A percentile compares a stretch with the other conserved stretches of the same genome.
phyloP scores from a whole-genome alignment of 2,888 invertebrate genomes.

The Erebia epiphron region DNA sequence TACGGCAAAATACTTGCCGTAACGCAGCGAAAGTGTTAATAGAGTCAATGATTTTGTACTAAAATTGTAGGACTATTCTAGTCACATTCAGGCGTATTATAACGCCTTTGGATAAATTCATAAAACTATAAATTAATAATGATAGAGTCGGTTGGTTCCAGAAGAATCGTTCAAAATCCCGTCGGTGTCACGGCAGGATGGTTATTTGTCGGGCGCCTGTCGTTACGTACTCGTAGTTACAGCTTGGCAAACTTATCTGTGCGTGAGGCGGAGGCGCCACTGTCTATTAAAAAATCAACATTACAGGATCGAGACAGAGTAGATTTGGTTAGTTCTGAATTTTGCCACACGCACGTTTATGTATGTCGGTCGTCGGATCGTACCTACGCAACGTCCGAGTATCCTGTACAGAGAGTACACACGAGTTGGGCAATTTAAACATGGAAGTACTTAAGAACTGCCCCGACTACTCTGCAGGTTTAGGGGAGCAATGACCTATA shows the following conservation, averaged over 20 bases:
- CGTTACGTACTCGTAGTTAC: constrained; percentile 44
- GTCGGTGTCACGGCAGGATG: constrained; percentile 58
- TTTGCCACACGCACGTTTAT: no score
- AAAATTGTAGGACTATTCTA: no score
- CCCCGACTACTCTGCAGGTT: constrained; percentile 79
- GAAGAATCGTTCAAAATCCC: constrained; percentile 55
- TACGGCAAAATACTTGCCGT: no score
- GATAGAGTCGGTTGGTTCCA: constrained; percentile 41
- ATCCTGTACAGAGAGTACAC: constrained; percentile 79
- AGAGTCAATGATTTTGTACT: no score
- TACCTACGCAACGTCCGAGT: constrained; percentile 51
- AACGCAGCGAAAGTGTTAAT: no score
- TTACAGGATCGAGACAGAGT: no score
- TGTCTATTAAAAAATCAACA: no score
- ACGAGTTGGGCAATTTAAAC: constrained; percentile 80
- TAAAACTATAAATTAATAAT: constrained; percentile 30
- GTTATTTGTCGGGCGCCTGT: constrained; percentile 56
- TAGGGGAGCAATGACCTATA: constrained; percentile 83
- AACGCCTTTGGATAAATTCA: not conserved
- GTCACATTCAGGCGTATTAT: no score
- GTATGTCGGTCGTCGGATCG: no score
- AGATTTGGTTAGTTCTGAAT: no score
- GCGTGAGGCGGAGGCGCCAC: no score
- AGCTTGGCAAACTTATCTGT: no score
- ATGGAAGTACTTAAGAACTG: constrained; percentile 77